Conservation (phyloP, 2,888 invertebrate genomes). For the Scaptomyza tumidula region DNA sequence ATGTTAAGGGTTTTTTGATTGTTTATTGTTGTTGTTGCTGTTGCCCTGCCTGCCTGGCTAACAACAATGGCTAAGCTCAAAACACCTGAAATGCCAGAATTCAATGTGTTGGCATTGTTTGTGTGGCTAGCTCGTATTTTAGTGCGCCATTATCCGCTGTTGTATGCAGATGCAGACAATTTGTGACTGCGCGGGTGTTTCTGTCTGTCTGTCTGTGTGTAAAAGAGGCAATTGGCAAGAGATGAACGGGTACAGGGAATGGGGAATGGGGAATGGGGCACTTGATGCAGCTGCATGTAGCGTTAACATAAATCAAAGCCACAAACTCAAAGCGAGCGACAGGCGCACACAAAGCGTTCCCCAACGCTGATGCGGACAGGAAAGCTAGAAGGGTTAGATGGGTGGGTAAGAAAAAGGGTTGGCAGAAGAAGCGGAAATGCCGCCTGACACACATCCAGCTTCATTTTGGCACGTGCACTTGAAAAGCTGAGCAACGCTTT, state of each 20-base stretch:
- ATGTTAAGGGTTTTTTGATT: constrained; percentile 2
- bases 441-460: constrained; percentile 73
- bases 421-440: constrained; percentile 45
- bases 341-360: constrained; percentile 58
- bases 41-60: constrained; percentile 14
- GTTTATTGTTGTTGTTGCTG: constrained; percentile 9
- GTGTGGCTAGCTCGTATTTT: constrained; percentile 65
- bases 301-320: constrained; percentile 75
- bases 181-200: constrained; percentile 36
- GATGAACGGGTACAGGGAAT: not conserved
- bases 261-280: not conserved
- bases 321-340: constrained; percentile 73
- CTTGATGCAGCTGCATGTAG: constrained; percentile 30
- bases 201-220: not conserved
- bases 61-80: constrained; percentile 45
- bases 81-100: constrained; percentile 45
- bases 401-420: not conserved
- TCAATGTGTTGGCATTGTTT: constrained; percentile 48
- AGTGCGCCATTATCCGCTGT: constrained; percentile 70
- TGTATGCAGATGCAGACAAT: constrained; percentile 72
- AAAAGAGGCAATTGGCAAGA: not conserved
- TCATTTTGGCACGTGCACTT: constrained; percentile 77
- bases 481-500: constrained; percentile 64
- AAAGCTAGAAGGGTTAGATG: not conserved
- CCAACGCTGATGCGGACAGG: constrained; percentile 24